A percentile compares a stretch with the other conserved stretches of the same genome.
phyloP scores from a whole-genome alignment of 2,888 invertebrate species.

The Sepioteuthis lessoniana region DNA sequence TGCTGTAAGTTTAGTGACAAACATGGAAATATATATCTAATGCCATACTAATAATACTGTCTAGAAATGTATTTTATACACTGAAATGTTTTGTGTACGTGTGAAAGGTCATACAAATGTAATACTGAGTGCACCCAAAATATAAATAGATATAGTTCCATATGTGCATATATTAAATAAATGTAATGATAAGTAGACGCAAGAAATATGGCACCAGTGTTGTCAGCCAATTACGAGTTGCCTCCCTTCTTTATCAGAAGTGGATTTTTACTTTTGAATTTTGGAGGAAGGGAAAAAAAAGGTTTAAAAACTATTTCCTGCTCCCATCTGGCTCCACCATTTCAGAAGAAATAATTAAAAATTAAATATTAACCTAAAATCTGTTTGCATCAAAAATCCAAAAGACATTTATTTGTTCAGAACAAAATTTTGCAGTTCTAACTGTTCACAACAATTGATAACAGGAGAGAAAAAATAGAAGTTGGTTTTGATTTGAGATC shows the following conservation, averaged over 20 bases:
- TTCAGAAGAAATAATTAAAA: not conserved
- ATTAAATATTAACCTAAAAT: conserved; percentile 17
- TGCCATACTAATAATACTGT: not conserved
- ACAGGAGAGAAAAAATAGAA: conserved; percentile 2
- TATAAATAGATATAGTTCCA: not conserved
- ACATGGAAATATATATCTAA: not conserved
- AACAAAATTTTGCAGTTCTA: conserved; percentile 1
- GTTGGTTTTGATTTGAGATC: conserved; percentile 25
- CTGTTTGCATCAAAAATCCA: not conserved
- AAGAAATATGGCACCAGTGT: not conserved
- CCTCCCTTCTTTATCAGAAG: not conserved
- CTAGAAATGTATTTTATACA: not conserved
- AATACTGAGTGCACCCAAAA: not conserved
- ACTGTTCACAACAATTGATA: conserved; percentile 33
- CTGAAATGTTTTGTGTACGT: not conserved
- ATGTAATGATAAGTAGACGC: not conserved
- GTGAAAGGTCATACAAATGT: not conserved
- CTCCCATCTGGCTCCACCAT: not conserved
- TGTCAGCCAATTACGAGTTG: not conserved
- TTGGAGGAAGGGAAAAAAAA: too few relatives aligned
- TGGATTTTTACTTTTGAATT: not conserved
- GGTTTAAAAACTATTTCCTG: not conserved
- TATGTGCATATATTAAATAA: not conserved
- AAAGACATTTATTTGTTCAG: not conserved
- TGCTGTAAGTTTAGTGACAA: not conserved